Percentiles rank a stretch among this genome's conserved stretches.
phyloP scores from a whole-genome alignment of 2,797 vertebrate species.

The Liparis tanakae region DNA sequence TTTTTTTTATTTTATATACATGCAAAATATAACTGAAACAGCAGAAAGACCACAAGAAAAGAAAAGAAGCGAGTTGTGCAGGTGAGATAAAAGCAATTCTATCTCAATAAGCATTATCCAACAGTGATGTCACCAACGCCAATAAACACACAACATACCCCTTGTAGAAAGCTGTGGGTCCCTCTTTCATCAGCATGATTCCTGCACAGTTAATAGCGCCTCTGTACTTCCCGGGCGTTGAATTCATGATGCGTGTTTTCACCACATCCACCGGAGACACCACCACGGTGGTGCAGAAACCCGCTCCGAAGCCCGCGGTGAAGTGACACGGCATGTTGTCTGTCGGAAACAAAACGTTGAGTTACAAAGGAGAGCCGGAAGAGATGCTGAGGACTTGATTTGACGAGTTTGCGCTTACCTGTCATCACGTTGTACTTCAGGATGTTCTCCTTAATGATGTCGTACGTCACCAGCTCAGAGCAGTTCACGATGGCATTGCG shows the following conservation, averaged over 20 bases:
- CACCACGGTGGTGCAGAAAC: constrained; percentile 93
- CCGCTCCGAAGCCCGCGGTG: constrained; percentile 89
- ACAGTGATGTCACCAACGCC: not conserved
- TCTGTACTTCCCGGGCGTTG: constrained; percentile 81
- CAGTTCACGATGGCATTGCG: constrained; percentile 95
- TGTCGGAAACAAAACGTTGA: constrained; percentile 51
- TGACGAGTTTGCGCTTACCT: constrained; percentile 73
- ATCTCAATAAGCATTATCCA: not conserved
- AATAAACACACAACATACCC: constrained; percentile 75
- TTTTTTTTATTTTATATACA: not conserved
- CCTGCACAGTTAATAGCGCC: constrained; percentile 85
- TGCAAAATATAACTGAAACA: not conserved
- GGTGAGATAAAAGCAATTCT: not conserved
- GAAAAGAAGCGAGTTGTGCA: not conserved
- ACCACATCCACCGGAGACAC: constrained; percentile 94
- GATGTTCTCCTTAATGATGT: constrained; percentile 91
- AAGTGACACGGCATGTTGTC: constrained; percentile 95
- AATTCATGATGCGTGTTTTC: constrained; percentile 95
- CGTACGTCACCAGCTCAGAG: constrained; percentile 95
- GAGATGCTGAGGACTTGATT: not conserved
- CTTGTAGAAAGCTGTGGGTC: constrained; percentile 88
- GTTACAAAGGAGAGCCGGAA: not conserved
- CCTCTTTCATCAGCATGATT: constrained; percentile 87
- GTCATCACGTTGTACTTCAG: constrained; percentile 87
- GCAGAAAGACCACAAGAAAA: not conserved